phyloP scores from a whole-genome alignment of 53 echinoderm and acorn worm genomes.

The Crossaster papposus region DNA sequence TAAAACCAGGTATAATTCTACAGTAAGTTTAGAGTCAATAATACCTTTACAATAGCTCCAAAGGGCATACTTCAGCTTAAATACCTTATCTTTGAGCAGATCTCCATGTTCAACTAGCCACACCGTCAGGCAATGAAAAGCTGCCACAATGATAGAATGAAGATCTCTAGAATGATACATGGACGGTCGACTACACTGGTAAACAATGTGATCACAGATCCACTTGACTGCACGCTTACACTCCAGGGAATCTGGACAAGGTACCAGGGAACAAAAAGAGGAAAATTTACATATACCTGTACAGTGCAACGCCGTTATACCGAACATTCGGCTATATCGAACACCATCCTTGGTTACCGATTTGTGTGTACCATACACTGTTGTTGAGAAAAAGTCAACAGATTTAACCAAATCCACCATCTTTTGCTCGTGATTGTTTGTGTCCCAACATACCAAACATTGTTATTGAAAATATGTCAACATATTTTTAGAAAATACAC shows the following conservation, averaged over 20 bases:
- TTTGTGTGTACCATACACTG: not conserved
- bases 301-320: no score
- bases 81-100: slow-evolving; percentile 94
- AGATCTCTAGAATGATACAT: slow-evolving; percentile 94
- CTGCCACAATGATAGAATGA: slow-evolving; percentile 96
- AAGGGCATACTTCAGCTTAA: no score
- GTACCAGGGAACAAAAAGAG: not conserved
- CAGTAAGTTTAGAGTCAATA: no score
- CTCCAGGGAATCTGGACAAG: slow-evolving; percentile 79
- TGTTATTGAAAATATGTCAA: no score
- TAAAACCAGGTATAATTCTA: no score
- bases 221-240: slow-evolving; percentile 91
- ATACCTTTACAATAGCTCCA: no score
- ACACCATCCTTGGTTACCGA: no score
- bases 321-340: no score
- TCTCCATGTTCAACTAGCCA: slow-evolving; percentile 95
- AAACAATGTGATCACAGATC: slow-evolving; percentile 91
- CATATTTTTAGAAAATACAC: no score
- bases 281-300: not conserved
- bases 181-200: slow-evolving; percentile 95
- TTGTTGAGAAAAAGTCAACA: not conserved
- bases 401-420: no score
- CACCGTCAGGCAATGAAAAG: slow-evolving; percentile 91
- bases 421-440: no score
- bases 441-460: no score